A percentile compares a stretch with the other conserved stretches of the same genome.
phyloP scores from a whole-genome alignment of 64 coral and sea anemone species.

The Trachythela sp. region DNA sequence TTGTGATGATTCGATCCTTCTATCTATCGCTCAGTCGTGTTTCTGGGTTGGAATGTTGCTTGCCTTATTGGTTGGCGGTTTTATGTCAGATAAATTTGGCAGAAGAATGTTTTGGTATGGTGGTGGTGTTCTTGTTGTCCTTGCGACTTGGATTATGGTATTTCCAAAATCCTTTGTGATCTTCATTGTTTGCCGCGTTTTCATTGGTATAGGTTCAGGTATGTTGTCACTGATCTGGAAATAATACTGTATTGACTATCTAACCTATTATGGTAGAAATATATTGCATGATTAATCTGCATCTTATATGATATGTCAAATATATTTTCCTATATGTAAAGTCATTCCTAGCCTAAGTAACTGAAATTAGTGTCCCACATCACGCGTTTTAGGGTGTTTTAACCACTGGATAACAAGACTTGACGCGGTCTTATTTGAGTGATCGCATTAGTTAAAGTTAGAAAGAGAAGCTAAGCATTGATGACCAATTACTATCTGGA shows the following conservation, averaged over 20 bases:
- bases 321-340: no score
- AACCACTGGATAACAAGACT: no score
- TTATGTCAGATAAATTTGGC: slow-evolving; percentile 20
- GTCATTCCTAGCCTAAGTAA: no score
- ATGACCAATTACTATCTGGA: no score
- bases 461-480: no score
- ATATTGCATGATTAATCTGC: background rate
- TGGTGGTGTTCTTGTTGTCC: background rate
- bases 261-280: background rate
- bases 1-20: background rate
- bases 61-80: background rate
- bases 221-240: background rate
- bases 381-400: no score
- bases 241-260: no score
- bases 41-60: background rate
- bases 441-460: no score
- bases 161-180: background rate
- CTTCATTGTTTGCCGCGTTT: background rate
- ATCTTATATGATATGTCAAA: no score
- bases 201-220: background rate
- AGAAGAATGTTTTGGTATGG: background rate
- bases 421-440: no score
- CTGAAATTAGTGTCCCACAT: no score
- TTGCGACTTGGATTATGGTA: background rate
- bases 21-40: background rate